Base-by-base conservation (phyloP, 2,888 invertebrate species). In the Holacanthella duospinosa region DNA sequence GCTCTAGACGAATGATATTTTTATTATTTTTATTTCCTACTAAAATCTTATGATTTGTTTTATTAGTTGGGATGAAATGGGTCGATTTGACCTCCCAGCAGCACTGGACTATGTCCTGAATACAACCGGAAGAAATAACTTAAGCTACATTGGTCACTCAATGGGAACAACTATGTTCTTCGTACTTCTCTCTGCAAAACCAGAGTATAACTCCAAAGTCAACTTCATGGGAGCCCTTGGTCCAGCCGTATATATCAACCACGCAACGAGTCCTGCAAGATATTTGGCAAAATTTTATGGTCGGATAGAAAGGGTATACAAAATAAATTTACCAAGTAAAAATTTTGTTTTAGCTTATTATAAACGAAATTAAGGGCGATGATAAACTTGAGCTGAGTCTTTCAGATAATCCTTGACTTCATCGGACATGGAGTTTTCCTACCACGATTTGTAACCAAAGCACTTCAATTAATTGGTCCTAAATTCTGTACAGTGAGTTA, bases 231-330 rank as follows among this genome's bases (percentile, higher is more conserved):
- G 36, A 29, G 64, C 61, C 16, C 64, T 64, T 9, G 64, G 61
- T 27, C 62, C 65, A 29, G 60, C 67, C 19, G 67, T 62, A 3
- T 67, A 56, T 57, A 54, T 67, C 0, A 27, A 28, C 2, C 55
- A 65, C 43, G 61, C 64, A 16, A 63, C 56, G 56, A 65, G 67
- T 29, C 63, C 67, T 26, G 28, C 63, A 4, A 54, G 57, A 56
- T 26, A 60, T 56, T 29, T 67, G 6, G 61, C 64, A 16, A 65
- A 62, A 21, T 65, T 59, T 24, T 54, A 43, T 12, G 29, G 44
- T 2, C 60, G 16, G 4, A 25, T 19, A 55, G 54, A 60, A 26
- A 60, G 21, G 26, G 24, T 48, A 55, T n/a, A n/a, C n/a, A n/a
- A n/a, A n/a, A 56, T 6, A 16, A 16, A 6, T 9, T 36, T 36